phyloP scores from a whole-genome alignment of 2,888 invertebrate genomes.

The Neoascia interrupta region DNA sequence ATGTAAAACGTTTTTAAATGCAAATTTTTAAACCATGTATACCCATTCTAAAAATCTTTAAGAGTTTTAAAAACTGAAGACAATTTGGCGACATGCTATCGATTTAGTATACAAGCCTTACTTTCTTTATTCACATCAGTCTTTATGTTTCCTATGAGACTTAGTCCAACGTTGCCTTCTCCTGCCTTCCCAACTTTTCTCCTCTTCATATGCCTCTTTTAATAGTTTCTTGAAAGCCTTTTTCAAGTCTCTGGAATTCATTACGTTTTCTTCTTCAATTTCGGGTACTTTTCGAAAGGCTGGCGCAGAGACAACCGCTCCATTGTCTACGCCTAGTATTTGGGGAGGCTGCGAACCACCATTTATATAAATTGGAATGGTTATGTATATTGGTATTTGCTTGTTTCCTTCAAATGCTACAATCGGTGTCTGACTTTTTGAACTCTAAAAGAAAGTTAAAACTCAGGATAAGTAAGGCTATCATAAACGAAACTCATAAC shows the following conservation, averaged over 20 bases:
- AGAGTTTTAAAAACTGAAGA: too few relatives aligned
- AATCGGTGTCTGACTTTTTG: background rate
- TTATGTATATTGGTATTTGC: slow-evolving; percentile 53
- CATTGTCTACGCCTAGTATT: background rate
- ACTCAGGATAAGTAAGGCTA: background rate
- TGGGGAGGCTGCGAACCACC: background rate
- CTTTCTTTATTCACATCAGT: slow-evolving; percentile 4
- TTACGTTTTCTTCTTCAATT: background rate
- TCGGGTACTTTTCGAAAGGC: background rate
- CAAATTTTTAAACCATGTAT: too few relatives aligned
- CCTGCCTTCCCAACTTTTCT: background rate
- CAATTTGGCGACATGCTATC: too few relatives aligned
- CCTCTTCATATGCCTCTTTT: background rate
- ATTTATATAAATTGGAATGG: slow-evolving; percentile 46
- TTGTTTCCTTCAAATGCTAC: slow-evolving; percentile 35
- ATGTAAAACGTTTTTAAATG: too few relatives aligned
- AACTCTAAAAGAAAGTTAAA: slow-evolving; percentile 16
- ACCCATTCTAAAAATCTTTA: too few relatives aligned
- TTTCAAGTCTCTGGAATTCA: background rate
- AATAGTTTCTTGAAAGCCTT: background rate
- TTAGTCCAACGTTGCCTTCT: background rate
- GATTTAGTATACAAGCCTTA: too few relatives aligned
- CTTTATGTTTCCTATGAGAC: background rate
- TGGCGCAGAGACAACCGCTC: slow-evolving; percentile 1
- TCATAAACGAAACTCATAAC: background rate